Percentiles rank a stretch among this genome's conserved stretches.
phyloP scores from a whole-genome alignment of 2,797 vertebrate genomes.

The Brachymystax lenok region DNA sequence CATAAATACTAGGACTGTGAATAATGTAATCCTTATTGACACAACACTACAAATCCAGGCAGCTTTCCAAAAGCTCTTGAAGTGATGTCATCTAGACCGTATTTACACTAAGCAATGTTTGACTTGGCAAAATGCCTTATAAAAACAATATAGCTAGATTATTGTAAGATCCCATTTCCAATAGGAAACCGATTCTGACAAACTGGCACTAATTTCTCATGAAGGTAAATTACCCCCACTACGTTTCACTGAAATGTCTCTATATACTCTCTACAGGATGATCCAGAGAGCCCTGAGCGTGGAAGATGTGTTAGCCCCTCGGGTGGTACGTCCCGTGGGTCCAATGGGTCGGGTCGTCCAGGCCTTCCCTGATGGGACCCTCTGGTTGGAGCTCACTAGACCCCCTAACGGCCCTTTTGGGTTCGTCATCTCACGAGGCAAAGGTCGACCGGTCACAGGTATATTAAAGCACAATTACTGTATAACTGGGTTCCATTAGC shows the following conservation, averaged over 20 bases:
- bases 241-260: background rate
- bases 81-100: background rate
- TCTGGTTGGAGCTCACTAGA: conserved; percentile 86
- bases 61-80: background rate
- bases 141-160: background rate
- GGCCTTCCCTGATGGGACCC: conserved; percentile 88
- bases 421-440: conserved; percentile 88
- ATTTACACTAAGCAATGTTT: background rate
- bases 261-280: conserved; percentile 50
- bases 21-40: background rate
- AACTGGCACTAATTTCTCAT: background rate
- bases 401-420: conserved; percentile 84
- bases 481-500: background rate
- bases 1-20: too few species aligned
- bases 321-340: conserved; percentile 76
- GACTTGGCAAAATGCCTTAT: background rate
- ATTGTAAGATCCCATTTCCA: background rate
- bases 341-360: conserved; percentile 72
- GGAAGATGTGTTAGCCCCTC: conserved; percentile 80
- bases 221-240: background rate
- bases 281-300: conserved; percentile 78
- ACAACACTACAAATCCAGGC: background rate
- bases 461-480: conserved; percentile 6
- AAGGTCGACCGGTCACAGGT: conserved; percentile 91
- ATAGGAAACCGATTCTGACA: background rate